Evolutionary conservation across 2,888 invertebrate species (phyloP), one percentile per base, ranked within the genome.

Genomic region (Drosophila birchii): DNA sequence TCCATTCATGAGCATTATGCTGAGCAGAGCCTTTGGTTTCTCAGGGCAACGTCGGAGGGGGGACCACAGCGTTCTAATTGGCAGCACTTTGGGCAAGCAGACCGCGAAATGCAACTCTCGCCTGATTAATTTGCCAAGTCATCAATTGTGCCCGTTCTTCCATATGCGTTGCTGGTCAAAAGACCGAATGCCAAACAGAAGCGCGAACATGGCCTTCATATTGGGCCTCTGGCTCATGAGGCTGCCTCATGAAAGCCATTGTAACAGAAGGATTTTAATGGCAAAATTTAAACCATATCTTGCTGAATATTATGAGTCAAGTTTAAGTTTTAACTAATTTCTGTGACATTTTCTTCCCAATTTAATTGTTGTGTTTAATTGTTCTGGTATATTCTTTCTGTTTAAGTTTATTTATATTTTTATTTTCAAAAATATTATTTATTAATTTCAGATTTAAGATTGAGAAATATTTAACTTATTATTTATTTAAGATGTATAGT

Each of bases 31-130:
- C 47, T 29, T 29, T 45, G 16, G 38, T 16, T 51, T 39, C 26
- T 36, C 9, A 68, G 18, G 20, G 20, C 9, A 9, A 16, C 3
- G 16, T n/a, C n/a, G n/a, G n/a, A n/a, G 8, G 1, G 6, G 5
- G 5, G 9, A 51, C 64, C 68, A 14, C 45, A 38, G 45, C 23
- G 39, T 18, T 71, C 38, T 71, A 56, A 67, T 71, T 67, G 72
- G 72, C n/a, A 34, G 45, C 18, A 58, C 32, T 39, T 44, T 41
- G 45, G 3, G 1, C 67, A 41, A 58, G 23, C 26, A 36, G 26
- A 38, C 32, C 63, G 36, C 45, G 41, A 41, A 38, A 29, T 41
- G 61, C 62, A 61, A 38, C 43, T 45, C 26, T 45, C 53, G 36
- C 20, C 32, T 62, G 53, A 73, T 70, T 61, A 54, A 54, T 60